Conservation (phyloP, 2,797 vertebrate species). For the Morus bassanus region DNA sequence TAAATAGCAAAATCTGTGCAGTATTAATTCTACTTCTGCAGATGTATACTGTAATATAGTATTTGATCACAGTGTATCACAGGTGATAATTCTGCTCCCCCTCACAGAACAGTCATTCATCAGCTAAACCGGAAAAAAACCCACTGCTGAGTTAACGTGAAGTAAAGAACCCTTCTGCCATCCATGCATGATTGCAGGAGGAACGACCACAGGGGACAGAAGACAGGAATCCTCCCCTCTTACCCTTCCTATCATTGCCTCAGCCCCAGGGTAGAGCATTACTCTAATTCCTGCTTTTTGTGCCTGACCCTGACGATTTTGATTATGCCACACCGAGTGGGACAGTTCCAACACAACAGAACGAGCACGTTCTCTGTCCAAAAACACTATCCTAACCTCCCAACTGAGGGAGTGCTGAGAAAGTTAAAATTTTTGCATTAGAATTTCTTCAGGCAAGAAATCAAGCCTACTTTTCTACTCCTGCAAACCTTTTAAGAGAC, state of each 20-base stretch:
- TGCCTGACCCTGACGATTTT: neutral
- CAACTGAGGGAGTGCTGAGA: neutral
- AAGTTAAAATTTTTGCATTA: neutral
- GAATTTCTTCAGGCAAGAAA: neutral
- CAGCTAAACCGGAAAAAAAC: neutral
- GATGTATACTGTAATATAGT: neutral
- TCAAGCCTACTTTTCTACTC: neutral
- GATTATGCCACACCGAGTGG: neutral
- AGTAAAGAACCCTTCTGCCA: neutral
- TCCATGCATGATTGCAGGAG: neutral
- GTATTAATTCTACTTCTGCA: neutral
- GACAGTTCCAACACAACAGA: neutral
- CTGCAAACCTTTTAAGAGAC: neutral
- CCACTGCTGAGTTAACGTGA: neutral
- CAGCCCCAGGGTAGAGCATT: neutral
- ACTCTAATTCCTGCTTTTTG: neutral
- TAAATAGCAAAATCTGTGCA: neutral
- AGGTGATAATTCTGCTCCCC: neutral
- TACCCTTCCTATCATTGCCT: neutral
- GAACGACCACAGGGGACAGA: neutral
- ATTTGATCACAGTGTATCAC: neutral
- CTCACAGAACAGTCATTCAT: neutral
- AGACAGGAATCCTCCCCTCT: neutral
- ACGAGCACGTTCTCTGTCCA: fast-evolving
- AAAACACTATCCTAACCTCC: neutral